Conservation (phyloP, 2,113 vertebrate genomes). For the Notothenia rossii region DNA sequence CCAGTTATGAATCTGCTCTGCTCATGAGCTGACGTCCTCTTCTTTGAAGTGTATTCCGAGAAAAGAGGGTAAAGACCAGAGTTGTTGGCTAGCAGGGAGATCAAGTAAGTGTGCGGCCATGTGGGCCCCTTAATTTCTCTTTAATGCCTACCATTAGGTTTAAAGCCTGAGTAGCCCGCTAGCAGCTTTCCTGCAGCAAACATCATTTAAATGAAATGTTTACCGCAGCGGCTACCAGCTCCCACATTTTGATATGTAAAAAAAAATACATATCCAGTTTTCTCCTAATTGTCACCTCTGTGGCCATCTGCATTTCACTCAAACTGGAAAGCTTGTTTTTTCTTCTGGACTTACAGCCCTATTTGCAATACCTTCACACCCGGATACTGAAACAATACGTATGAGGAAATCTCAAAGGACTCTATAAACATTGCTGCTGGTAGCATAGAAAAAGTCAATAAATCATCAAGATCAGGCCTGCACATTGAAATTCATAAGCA, state of each 20-base stretch:
- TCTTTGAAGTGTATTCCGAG: constrained; percentile 69
- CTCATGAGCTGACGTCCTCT: constrained; percentile 42
- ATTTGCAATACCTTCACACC: constrained; percentile 23
- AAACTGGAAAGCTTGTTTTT: constrained; percentile 33
- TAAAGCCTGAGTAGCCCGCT: constrained; percentile 39
- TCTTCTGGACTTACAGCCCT: constrained; percentile 20
- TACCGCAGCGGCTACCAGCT: constrained; percentile 16
- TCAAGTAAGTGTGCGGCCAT: constrained; percentile 58
- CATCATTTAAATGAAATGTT: constrained; percentile 51
- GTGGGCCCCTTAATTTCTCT: constrained; percentile 73
- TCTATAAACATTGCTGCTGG: constrained; percentile 54
- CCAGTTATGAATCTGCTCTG: constrained; percentile 64
- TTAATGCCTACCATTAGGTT: constrained; percentile 69
- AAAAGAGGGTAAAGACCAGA: constrained; percentile 52
- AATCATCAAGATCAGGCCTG: constrained; percentile 56
- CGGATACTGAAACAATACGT: constrained; percentile 49
- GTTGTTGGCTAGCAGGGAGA: constrained; percentile 35
- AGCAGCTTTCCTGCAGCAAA: constrained; percentile 32
- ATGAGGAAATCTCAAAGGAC: constrained; percentile 59
- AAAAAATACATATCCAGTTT: constrained; percentile 13
- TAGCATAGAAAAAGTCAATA: constrained; percentile 55
- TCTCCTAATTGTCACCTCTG: constrained; percentile 15
- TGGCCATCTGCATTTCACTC: constrained; percentile 24
- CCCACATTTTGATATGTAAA: constrained; percentile 26
- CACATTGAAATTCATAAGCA: constrained; percentile 39